Evolutionary conservation across 2,888 invertebrate genomes (phyloP).

Genomic region (Muschampia plurimacula): DNA sequence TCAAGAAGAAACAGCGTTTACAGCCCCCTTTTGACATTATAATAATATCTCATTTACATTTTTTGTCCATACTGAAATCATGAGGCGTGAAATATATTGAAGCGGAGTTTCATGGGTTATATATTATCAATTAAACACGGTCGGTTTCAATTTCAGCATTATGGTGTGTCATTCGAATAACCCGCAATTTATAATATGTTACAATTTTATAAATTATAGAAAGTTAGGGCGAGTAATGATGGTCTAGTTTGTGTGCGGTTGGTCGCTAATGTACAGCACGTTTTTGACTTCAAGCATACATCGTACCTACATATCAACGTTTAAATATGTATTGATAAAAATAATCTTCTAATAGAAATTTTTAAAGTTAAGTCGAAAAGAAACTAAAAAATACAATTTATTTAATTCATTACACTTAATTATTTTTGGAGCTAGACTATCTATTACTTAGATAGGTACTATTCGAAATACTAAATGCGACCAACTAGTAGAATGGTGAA

Average conservation of each 20-base stretch:
- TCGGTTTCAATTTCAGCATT: slow-evolving; percentile 73
- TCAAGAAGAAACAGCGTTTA: too few relatives aligned
- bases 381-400: too few relatives aligned
- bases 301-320: not conserved
- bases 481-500: not conserved
- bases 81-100: slow-evolving; percentile 78
- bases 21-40: slow-evolving; percentile 74
- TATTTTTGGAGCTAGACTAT: too few relatives aligned
- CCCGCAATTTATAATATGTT: slow-evolving; percentile 65
- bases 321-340: not conserved
- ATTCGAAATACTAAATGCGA: not conserved
- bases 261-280: slow-evolving; percentile 42
- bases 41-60: slow-evolving; percentile 71
- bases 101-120: slow-evolving; percentile 70
- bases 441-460: not conserved
- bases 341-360: not conserved
- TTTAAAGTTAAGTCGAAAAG: too few relatives aligned
- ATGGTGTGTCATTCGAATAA: slow-evolving; percentile 66
- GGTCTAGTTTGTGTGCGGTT: slow-evolving; percentile 55
- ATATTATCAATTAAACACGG: slow-evolving; percentile 80
- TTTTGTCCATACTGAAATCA: slow-evolving; percentile 71
- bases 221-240: slow-evolving; percentile 59
- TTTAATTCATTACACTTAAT: too few relatives aligned
- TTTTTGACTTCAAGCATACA: slow-evolving; percentile 42
- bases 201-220: slow-evolving; percentile 66